Evolutionary conservation across 1,140 invertebrate genomes (phyloP).

Genomic region (Ostrea denselamellosa): DNA sequence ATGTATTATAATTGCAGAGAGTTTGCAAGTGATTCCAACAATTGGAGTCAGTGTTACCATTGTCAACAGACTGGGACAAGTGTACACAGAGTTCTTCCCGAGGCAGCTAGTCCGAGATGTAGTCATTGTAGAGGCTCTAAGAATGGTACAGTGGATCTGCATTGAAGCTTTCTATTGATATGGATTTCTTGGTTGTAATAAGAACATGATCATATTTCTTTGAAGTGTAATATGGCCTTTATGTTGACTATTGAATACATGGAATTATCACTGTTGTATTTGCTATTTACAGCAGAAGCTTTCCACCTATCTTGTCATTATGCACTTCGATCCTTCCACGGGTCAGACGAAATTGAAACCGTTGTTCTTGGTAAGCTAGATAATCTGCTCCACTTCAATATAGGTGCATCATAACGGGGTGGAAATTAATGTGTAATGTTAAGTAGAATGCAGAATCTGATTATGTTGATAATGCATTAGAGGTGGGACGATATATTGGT

Average conservation of each 20-base stretch:
- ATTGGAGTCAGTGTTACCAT: slow-evolving; percentile 36
- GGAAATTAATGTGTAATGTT: too few relatives aligned
- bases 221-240: neutral
- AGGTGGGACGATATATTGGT: too few relatives aligned
- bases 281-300: neutral
- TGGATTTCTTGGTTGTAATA: neutral
- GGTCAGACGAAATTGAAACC: neutral
- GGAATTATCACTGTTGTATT: neutral
- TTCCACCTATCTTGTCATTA: neutral
- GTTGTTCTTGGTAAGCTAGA: neutral
- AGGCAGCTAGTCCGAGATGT: slow-evolving; percentile 26
- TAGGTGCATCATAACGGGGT: too few relatives aligned
- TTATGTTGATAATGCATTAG: too few relatives aligned
- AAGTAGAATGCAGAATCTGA: too few relatives aligned
- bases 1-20: slow-evolving; percentile 24
- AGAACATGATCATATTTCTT: neutral
- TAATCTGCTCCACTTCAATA: neutral
- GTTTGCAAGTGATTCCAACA: slow-evolving; percentile 17
- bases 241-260: neutral
- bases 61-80: slow-evolving; percentile 40
- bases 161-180: neutral
- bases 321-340: neutral
- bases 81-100: slow-evolving; percentile 33
- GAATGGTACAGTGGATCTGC: slow-evolving; percentile 6
- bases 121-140: slow-evolving; percentile 42